phyloP scores from a whole-genome alignment of 1,140 invertebrate species.

The Bombus haemorrhoidalis region DNA sequence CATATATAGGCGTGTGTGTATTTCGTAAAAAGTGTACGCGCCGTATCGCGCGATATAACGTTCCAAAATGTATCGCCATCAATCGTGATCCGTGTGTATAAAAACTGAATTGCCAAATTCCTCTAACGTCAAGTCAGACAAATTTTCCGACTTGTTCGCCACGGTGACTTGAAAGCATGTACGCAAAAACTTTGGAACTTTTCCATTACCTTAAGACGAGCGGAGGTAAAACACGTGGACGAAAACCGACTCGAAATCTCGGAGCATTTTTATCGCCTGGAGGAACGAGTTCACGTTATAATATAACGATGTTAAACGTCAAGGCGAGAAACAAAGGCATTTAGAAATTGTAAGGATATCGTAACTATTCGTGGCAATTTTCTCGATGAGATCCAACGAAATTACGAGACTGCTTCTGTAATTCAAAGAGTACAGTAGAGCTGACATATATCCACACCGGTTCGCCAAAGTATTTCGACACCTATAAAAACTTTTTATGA shows the following conservation, averaged over 20 bases:
- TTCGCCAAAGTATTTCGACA: not conserved
- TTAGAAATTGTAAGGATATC: not conserved
- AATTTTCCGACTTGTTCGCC: conserved; percentile 25
- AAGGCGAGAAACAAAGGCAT: not conserved
- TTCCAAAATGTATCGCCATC: not conserved
- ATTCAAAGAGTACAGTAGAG: too few species aligned
- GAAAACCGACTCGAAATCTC: conserved; percentile 36
- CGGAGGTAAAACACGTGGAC: conserved; percentile 29
- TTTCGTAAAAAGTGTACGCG: not conserved
- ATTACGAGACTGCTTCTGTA: not conserved
- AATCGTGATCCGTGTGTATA: conserved; percentile 1
- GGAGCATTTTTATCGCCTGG: conserved; percentile 29
- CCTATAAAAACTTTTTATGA: not conserved
- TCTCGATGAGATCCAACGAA: not conserved
- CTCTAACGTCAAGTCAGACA: conserved; percentile 30
- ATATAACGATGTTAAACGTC: not conserved
- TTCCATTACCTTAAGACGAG: conserved; percentile 51
- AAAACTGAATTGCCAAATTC: conserved; percentile 44
- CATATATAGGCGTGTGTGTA: not conserved
- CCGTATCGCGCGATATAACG: not conserved
- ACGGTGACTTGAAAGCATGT: conserved; percentile 1
- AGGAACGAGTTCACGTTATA: not conserved
- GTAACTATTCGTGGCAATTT: not conserved
- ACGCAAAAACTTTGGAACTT: conserved; percentile 63
- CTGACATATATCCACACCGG: not conserved